Evolutionary conservation across 2,797 vertebrate genomes (phyloP).

Genomic region (Acrossocheilus wenchowensis): DNA sequence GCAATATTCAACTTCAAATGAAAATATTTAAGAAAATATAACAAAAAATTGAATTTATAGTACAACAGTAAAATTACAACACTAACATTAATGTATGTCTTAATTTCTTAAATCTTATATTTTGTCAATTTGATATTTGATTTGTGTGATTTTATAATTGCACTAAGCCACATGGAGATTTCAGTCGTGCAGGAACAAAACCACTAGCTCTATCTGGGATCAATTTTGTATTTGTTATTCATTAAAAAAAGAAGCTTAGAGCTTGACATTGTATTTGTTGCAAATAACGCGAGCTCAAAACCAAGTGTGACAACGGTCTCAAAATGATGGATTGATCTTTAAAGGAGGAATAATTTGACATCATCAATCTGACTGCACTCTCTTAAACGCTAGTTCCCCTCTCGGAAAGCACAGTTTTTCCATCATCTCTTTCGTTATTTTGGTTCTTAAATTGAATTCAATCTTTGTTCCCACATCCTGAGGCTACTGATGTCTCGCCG

Average conservation of each 20-base stretch:
- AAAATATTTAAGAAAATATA: background rate
- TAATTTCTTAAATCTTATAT: background rate
- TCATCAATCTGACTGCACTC: background rate
- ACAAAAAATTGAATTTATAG: background rate
- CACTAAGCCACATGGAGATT: background rate
- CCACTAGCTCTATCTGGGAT: background rate
- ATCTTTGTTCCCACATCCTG: conserved; percentile 15
- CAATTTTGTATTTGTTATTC: background rate
- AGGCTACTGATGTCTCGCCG: background rate
- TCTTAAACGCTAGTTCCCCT: background rate
- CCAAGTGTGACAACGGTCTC: background rate
- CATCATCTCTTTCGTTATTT: background rate
- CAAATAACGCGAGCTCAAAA: background rate
- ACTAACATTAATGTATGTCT: background rate
- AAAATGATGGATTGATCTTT: background rate
- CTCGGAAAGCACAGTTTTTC: background rate
- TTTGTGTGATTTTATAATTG: background rate
- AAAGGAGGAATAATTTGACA: background rate
- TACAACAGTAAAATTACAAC: background rate
- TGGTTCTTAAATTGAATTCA: background rate
- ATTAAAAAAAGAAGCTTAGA: background rate
- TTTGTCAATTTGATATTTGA: background rate
- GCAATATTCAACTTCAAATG: background rate
- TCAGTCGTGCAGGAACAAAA: background rate
- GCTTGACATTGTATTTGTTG: background rate